A percentile compares a stretch with the other conserved stretches of the same genome.
Evolutionary conservation across 2,888 invertebrate species (phyloP).

Genomic region (Epicampocera succincta): DNA sequence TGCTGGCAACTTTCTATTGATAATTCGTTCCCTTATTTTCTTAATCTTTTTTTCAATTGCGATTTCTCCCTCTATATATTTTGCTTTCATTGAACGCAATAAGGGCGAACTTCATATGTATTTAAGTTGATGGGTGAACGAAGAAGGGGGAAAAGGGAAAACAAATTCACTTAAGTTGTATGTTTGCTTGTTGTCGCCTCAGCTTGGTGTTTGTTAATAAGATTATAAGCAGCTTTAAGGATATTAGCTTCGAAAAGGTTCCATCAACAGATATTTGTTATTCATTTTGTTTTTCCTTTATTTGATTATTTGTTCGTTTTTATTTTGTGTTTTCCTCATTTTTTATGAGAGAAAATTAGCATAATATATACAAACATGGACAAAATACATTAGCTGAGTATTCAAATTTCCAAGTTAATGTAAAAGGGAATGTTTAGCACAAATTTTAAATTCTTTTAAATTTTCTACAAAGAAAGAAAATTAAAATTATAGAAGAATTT

Average conservation of each 20-base stretch:
- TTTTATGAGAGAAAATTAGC: constrained; percentile 45
- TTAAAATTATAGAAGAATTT: too few species aligned
- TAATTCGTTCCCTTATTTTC: constrained; percentile 9
- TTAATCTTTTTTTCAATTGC: constrained; percentile 21
- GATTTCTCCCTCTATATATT: neutral
- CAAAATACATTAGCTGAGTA: neutral
- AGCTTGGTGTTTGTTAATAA: constrained; percentile 61
- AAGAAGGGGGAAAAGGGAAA: neutral
- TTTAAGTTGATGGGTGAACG: neutral
- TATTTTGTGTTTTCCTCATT: neutral
- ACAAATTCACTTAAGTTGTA: constrained; percentile 39
- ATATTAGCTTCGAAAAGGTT: constrained; percentile 61
- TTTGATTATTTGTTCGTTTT: constrained; percentile 18
- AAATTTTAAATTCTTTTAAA: neutral
- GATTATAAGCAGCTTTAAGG: constrained; percentile 63
- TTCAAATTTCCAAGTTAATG: neutral
- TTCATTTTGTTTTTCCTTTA: constrained; percentile 5
- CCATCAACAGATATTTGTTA: constrained; percentile 24
- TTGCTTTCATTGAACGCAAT: neutral
- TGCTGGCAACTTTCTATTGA: constrained; percentile 16
- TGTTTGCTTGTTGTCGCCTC: constrained; percentile 53
- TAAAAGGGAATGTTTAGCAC: neutral
- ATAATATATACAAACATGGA: constrained; percentile 40
- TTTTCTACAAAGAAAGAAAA: too few species aligned
- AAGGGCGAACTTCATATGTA: neutral